phyloP scores from a whole-genome alignment of 2,113 vertebrate species.

The Rhineura floridana region DNA sequence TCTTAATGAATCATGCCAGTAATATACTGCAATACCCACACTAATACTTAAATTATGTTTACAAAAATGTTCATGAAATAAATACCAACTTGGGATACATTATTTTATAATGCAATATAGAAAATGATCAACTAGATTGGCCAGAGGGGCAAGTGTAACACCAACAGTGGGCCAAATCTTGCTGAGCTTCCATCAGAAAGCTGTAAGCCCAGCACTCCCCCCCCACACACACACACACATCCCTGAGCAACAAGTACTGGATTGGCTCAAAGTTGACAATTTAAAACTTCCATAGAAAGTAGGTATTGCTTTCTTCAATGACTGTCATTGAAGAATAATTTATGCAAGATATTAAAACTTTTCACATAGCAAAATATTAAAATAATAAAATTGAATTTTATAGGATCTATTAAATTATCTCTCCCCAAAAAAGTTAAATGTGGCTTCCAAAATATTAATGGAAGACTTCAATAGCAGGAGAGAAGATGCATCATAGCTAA shows the following conservation, averaged over 20 bases:
- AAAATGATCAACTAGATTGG: conserved; percentile 12
- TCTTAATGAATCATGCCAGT: conserved; percentile 18
- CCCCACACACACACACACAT: conserved; percentile 3
- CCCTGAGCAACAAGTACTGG: conserved; percentile 37
- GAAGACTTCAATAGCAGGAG: conserved; percentile 41
- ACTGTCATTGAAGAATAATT: conserved; percentile 68
- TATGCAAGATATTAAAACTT: conserved; percentile 36
- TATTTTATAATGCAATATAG: neutral
- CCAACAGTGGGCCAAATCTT: neutral
- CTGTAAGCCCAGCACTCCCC: conserved; percentile 9
- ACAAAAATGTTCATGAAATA: conserved; percentile 32
- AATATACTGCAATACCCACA: conserved; percentile 23
- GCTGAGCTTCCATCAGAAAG: neutral
- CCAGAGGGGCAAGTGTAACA: neutral
- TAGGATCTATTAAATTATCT: neutral
- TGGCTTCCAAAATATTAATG: conserved; percentile 19
- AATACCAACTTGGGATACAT: conserved; percentile 28
- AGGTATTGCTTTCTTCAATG: conserved; percentile 67
- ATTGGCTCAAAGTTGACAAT: conserved; percentile 49
- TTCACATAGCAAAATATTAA: conserved; percentile 21
- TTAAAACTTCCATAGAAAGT: conserved; percentile 72
- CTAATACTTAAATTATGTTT: conserved; percentile 27
- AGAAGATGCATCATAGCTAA: conserved; percentile 32
- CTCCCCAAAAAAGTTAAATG: neutral
- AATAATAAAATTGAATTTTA: conserved; percentile 15